Evolutionary conservation across 1,140 invertebrate genomes (phyloP).

Genomic region (Parapsyche elsis): DNA sequence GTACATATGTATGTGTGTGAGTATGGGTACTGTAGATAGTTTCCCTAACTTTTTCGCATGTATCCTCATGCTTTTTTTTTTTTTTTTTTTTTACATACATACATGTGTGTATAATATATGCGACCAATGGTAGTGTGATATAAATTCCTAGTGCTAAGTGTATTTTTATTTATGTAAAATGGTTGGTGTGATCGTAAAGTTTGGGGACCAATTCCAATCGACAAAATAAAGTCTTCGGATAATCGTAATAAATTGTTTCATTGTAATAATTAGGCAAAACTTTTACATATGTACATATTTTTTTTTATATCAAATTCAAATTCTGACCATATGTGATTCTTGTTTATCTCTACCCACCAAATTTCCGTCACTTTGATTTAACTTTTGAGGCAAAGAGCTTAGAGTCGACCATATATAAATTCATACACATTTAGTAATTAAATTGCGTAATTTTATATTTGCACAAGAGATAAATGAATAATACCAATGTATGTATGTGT

Average conservation of each 20-base stretch:
- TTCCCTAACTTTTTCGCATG: slow-evolving; percentile 31
- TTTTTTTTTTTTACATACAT: background rate
- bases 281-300: no score
- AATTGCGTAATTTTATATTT: background rate
- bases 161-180: background rate
- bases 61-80: slow-evolving; percentile 26
- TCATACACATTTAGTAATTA: no score
- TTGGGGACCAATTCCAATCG: no score
- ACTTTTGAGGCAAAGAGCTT: slow-evolving; percentile 1
- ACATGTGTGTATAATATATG: background rate
- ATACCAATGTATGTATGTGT: no score
- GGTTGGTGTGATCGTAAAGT: background rate
- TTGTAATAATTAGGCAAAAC: no score
- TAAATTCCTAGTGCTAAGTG: no score
- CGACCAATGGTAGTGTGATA: background rate
- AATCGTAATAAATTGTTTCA: no score
- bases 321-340: no score
- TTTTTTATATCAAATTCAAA: no score
- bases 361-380: background rate
- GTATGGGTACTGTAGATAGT: slow-evolving; percentile 23
- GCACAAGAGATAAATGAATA: no score
- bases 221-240: no score
- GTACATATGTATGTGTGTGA: no score
- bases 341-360: background rate
- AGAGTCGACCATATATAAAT: background rate